phyloP scores from a whole-genome alignment of 2,888 invertebrate genomes.

The Trachelus tabidus region DNA sequence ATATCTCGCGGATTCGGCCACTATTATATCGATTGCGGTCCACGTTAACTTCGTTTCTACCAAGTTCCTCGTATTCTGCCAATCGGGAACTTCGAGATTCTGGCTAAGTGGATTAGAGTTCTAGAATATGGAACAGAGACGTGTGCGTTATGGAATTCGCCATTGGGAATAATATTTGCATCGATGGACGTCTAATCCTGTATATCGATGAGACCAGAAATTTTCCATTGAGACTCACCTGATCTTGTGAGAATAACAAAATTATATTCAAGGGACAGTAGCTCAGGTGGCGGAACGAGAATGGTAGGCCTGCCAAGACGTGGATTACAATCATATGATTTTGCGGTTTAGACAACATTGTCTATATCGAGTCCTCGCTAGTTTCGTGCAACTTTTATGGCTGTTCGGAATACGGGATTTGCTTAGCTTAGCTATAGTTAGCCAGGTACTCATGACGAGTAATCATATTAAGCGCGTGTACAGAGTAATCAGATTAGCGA shows the following conservation, averaged over 20 bases:
- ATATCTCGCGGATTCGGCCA: slow-evolving; percentile 57
- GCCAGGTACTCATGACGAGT: slow-evolving; percentile 64
- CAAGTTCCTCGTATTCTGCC: slow-evolving; percentile 47
- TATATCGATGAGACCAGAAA: background rate
- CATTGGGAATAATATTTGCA: background rate
- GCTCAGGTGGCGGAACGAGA: background rate
- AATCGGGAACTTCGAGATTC: slow-evolving; percentile 55
- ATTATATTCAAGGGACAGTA: background rate
- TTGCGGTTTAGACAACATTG: background rate
- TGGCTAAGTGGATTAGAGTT: slow-evolving; percentile 58
- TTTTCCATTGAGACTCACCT: background rate
- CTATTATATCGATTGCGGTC: slow-evolving; percentile 63
- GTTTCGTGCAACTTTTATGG: slow-evolving; percentile 49
- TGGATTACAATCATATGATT: background rate
- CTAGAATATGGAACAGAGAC: background rate
- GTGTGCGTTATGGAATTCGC: background rate
- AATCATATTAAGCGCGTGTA: slow-evolving; percentile 67
- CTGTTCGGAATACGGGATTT: slow-evolving; percentile 55
- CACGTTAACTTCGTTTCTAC: slow-evolving; percentile 62
- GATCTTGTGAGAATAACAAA: background rate
- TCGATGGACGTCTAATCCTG: background rate
- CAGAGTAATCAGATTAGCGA: slow-evolving; percentile 65
- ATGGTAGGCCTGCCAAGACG: background rate
- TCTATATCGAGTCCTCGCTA: background rate
- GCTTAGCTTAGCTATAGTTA: slow-evolving; percentile 57